Percentiles rank a stretch among this genome's conserved stretches.
Evolutionary conservation across 2,113 vertebrate species (phyloP).

Genomic region (Gopherus evgoodei): DNA sequence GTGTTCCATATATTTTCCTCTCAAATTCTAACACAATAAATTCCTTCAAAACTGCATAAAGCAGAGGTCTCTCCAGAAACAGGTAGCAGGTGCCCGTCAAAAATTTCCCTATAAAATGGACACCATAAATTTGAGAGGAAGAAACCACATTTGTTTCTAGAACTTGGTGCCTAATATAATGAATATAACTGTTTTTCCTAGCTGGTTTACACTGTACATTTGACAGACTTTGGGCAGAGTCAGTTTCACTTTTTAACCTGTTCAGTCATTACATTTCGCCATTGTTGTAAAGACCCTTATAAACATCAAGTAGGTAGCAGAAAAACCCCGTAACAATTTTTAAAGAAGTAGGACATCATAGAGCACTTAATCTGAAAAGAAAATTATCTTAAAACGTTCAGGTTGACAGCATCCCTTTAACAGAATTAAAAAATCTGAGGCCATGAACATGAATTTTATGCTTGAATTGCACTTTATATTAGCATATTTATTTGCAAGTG

Average conservation of each 20-base stretch:
- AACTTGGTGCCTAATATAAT: neutral
- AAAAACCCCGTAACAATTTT: neutral
- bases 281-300: neutral
- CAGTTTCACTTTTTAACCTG: neutral
- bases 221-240: neutral
- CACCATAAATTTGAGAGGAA: neutral
- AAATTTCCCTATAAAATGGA: neutral
- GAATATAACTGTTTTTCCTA: neutral
- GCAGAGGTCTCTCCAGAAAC: neutral
- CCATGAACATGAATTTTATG: neutral
- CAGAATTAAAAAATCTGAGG: neutral
- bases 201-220: neutral
- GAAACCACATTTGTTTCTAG: neutral
- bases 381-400: neutral
- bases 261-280: neutral
- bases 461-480: neutral
- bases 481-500: neutral
- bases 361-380: neutral
- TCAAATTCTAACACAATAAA: neutral
- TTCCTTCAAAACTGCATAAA: neutral
- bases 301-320: neutral
- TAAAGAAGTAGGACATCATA: neutral
- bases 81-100: neutral
- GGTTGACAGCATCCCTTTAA: neutral
- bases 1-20: neutral